Evolutionary conservation across 2,797 vertebrate genomes (phyloP), one percentile per base, ranked within the genome.

Genomic region (Sarcophilus harrisii): DNA sequence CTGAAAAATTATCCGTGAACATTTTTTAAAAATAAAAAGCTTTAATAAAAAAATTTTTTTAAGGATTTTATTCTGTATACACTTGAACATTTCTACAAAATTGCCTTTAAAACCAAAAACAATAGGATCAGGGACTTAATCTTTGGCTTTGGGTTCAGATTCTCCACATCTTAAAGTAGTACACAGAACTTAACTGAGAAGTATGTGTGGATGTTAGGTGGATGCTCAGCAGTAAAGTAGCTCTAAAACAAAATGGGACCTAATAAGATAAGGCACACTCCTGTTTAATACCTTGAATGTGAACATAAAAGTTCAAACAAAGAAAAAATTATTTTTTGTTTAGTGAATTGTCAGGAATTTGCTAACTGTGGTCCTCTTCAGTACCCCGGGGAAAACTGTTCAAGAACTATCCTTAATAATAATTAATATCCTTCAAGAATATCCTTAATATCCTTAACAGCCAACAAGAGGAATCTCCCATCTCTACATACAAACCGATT

Each of bases 401-500:
- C 21, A 95, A 93, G 62, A 90, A 2, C 58, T 91, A 49, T 93
- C 54, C 92, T 97, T 89, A 90, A 95, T 8, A n/a, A 95, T 24
- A 90, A n/a, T 16, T 16, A n/a, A n/a, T n/a, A n/a, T n/a, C n/a
- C n/a, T n/a, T n/a, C n/a, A n/a, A n/a, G n/a, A n/a, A n/a, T n/a
- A n/a, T n/a, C n/a, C n/a, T n/a, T n/a, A n/a, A n/a, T n/a, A n/a
- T n/a, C n/a, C n/a, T n/a, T n/a, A n/a, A 66, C 29, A 0, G 0
- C 29, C 29, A 94, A 12, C 62, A 94, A 27, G 49, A 94, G 0
- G 0, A 90, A 87, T 38, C 54, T 94, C 52, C 91, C 92, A 73
- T 38, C 91, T 58, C 8, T 90, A 90, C 55, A 91, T 96, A 90
- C 98, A 66, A 97, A 99, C 99, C 99, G 99, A 98, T 99, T 99